phyloP scores from a whole-genome alignment of 2,888 invertebrate species.

The Acrobasis suavella region DNA sequence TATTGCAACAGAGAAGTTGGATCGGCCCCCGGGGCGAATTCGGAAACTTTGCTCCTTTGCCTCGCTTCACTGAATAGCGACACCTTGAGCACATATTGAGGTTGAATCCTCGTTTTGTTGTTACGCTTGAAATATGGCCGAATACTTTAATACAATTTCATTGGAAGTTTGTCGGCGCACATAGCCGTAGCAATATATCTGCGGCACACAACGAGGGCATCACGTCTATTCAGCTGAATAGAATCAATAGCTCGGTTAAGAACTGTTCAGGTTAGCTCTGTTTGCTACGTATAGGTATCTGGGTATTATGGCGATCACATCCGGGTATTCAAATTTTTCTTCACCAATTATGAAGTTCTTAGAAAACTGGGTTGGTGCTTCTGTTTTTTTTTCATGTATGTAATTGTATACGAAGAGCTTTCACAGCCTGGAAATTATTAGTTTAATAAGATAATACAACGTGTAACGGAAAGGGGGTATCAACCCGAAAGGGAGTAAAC shows the following conservation, averaged over 20 bases:
- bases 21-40: slow-evolving; percentile 76
- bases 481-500: no score
- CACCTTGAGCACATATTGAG: slow-evolving; percentile 79
- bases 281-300: no score
- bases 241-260: slow-evolving; percentile 44
- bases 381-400: no score
- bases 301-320: no score
- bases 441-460: no score
- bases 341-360: no score
- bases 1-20: slow-evolving; percentile 78
- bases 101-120: slow-evolving; percentile 74
- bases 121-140: slow-evolving; percentile 70
- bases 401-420: no score
- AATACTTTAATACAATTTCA: slow-evolving; percentile 65
- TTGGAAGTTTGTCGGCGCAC: slow-evolving; percentile 42
- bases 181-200: slow-evolving; percentile 31
- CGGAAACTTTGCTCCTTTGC: slow-evolving; percentile 77
- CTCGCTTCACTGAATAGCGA: slow-evolving; percentile 75
- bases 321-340: no score
- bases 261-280: slow-evolving; percentile 30
- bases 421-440: no score
- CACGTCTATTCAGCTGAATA: slow-evolving; percentile 41
- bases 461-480: no score
- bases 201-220: slow-evolving; percentile 41
- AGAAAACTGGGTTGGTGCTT: no score